A percentile compares a stretch with the other conserved stretches of the same genome.
These are phyloP conservation scores for Marcusenius ussheri DNA, from an alignment of 2,113 vertebrate genomes.

Conservation along the genomic window DNA sequence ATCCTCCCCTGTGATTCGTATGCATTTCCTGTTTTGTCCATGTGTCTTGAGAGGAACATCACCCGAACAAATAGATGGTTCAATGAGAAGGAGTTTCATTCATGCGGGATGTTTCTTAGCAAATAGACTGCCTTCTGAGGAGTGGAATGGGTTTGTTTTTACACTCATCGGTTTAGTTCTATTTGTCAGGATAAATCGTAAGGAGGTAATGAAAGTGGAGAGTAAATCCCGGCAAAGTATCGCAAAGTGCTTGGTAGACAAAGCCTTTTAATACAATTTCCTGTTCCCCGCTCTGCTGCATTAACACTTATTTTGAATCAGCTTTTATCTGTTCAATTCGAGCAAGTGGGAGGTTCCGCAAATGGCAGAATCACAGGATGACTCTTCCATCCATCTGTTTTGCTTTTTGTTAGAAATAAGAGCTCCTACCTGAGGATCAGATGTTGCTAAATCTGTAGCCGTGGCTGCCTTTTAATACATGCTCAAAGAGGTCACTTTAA, in stretches of 20 bases:
- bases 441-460: constrained; percentile 5
- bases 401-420: constrained; percentile 12
- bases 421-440: constrained; percentile 3
- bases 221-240: not conserved
- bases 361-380: not conserved
- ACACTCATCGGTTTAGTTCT: not conserved
- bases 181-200: not conserved
- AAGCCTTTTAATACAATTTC: not conserved
- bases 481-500: constrained; percentile 14
- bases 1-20: not conserved
- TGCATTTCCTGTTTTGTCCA: not conserved
- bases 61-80: not conserved
- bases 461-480: constrained; percentile 13
- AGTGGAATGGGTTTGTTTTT: not conserved
- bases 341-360: not conserved
- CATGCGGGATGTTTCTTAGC: not conserved
- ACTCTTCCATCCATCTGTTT: not conserved
- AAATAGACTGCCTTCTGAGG: not conserved
- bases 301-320: not conserved
- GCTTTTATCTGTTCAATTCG: not conserved
- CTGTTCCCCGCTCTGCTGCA: not conserved
- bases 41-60: not conserved
- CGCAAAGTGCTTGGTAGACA: not conserved
- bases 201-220: not conserved
- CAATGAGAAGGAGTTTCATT: not conserved